phyloP scores from a whole-genome alignment of 2,113 vertebrate genomes.

The Oryzias celebensis region DNA sequence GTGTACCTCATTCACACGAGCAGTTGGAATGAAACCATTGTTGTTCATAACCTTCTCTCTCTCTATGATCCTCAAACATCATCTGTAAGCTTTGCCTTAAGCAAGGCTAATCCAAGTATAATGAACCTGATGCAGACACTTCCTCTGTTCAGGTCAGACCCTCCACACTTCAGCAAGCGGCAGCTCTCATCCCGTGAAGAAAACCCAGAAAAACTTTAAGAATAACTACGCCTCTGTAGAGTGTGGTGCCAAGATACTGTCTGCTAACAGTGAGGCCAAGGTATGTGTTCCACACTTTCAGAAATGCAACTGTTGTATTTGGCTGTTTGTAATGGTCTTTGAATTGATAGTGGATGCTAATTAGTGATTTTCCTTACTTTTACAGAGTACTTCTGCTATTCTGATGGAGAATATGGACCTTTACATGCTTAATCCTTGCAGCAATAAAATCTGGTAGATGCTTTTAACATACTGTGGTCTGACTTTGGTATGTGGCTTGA shows the following conservation, averaged over 20 bases:
- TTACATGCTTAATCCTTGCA: conserved; percentile 99
- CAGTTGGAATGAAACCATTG: too few relatives aligned
- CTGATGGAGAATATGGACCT: conserved; percentile 98
- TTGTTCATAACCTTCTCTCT: not conserved
- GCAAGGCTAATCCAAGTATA: not conserved
- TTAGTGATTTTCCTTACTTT: not conserved
- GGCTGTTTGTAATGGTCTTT: not conserved
- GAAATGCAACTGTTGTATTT: too few relatives aligned
- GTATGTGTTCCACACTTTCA: conserved; percentile 59
- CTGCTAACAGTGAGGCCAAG: conserved; percentile 97
- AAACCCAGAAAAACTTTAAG: conserved; percentile 96
- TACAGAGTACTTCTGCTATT: conserved; percentile 94
- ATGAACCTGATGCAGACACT: conserved; percentile 6
- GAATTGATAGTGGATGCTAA: not conserved
- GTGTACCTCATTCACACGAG: too few relatives aligned
- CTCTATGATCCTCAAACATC: too few relatives aligned
- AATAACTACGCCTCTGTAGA: conserved; percentile 98
- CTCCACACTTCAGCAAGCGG: conserved; percentile 87
- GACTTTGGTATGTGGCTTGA: not conserved
- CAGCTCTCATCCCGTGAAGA: conserved; percentile 86
- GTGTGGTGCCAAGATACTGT: conserved; percentile 97
- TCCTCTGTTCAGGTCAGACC: conserved; percentile 84
- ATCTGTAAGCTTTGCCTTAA: too few relatives aligned
- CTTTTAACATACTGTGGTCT: not conserved
- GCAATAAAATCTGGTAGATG: conserved; percentile 96